Conservation (phyloP, 1,140 invertebrate genomes). For the Ceratina japonica region DNA sequence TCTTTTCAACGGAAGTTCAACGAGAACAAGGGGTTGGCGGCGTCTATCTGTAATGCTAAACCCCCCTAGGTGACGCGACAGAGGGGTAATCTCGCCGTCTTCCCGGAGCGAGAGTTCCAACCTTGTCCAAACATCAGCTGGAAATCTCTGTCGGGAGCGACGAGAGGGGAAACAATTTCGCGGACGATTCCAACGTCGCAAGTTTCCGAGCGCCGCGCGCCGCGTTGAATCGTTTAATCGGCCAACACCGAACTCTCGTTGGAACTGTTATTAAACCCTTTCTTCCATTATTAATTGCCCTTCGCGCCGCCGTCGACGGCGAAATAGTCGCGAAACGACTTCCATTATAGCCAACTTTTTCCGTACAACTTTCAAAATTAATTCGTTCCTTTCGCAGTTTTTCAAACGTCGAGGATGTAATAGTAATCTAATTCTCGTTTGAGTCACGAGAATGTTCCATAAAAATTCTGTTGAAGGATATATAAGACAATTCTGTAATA, state of each 20-base stretch:
- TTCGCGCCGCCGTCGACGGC: too few species aligned
- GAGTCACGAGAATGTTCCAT: not conserved
- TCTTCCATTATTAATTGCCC: not conserved
- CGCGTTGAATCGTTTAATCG: not conserved
- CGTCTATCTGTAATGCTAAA: slow-evolving; percentile 13
- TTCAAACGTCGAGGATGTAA: not conserved
- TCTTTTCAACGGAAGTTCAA: slow-evolving; percentile 24
- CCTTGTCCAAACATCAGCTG: slow-evolving; percentile 14
- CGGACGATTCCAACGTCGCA: not conserved
- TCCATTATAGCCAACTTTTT: not conserved
- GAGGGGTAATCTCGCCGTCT: slow-evolving; percentile 19
- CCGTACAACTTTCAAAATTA: not conserved
- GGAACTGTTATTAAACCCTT: not conserved
- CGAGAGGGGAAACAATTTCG: not conserved
- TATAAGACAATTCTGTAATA: too few species aligned
- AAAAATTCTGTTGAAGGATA: too few species aligned
- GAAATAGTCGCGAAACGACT: not conserved
- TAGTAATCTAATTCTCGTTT: not conserved
- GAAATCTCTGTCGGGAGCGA: not conserved
- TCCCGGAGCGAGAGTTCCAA: slow-evolving; percentile 3
- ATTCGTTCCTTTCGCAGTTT: too few species aligned
- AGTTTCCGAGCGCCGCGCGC: not conserved
- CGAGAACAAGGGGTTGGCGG: slow-evolving; percentile 6
- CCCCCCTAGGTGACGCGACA: slow-evolving; percentile 23
- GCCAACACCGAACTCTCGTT: not conserved